Evolutionary conservation across 2,888 invertebrate genomes (phyloP).

Genomic region (Celastrina argiolus): DNA sequence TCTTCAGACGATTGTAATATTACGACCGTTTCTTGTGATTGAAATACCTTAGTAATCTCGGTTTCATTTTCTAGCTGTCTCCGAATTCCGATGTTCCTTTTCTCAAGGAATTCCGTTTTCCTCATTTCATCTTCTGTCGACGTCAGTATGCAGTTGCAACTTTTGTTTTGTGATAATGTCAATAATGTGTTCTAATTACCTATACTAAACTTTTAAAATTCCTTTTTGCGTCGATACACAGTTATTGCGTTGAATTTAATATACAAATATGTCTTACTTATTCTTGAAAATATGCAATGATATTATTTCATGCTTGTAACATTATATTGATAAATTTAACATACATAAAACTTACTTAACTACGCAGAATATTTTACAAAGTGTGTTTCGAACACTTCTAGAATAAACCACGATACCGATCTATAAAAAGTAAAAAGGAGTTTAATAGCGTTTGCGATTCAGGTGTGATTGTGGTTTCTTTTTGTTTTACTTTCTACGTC

Average conservation of each 20-base stretch:
- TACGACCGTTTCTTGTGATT: conserved; percentile 22
- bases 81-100: neutral
- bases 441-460: neutral
- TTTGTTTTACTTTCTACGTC: conserved; percentile 16
- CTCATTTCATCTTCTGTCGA: neutral
- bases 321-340: neutral
- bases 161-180: neutral
- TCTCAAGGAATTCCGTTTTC: neutral
- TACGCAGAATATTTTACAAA: neutral
- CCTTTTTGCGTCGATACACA: neutral
- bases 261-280: neutral
- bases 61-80: neutral
- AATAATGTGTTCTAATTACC: neutral
- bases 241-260: neutral
- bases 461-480: neutral
- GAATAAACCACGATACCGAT: neutral
- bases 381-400: neutral
- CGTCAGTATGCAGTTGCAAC: neutral
- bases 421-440: neutral
- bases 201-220: no score
- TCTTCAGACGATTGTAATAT: conserved; percentile 5
- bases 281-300: neutral
- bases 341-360: neutral
- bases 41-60: conserved; percentile 5
- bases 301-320: neutral